Conservation (phyloP, 2,888 invertebrate species). For the Acrobasis suavella region DNA sequence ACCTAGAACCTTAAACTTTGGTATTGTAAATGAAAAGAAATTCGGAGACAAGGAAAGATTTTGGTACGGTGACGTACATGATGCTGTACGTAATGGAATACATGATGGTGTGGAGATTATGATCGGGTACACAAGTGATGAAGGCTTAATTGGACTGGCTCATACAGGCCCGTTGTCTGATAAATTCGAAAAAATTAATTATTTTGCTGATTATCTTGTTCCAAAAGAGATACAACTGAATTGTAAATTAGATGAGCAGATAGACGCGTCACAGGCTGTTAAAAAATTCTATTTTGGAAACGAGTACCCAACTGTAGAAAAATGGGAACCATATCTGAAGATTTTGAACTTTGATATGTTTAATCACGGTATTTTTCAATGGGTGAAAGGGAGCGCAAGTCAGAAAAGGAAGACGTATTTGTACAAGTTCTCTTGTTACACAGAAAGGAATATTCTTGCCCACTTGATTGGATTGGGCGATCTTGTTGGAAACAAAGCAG, state of each 20-base stretch:
- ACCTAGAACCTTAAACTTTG: slow-evolving; percentile 29
- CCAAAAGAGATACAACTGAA: slow-evolving; percentile 45
- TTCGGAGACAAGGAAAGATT: slow-evolving; percentile 41
- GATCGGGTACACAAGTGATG: slow-evolving; percentile 85
- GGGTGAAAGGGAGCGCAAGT: slow-evolving; percentile 42
- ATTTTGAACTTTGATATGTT: slow-evolving; percentile 45
- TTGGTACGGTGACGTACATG: slow-evolving; percentile 41
- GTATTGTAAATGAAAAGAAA: slow-evolving; percentile 40
- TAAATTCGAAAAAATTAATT: slow-evolving; percentile 41
- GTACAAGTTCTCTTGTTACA: slow-evolving; percentile 55
- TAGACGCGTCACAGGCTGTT: slow-evolving; percentile 48
- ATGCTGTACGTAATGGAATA: slow-evolving; percentile 65
- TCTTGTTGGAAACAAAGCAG: slow-evolving; percentile 32
- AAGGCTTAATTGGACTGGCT: slow-evolving; percentile 66
- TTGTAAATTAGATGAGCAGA: slow-evolving; percentile 42
- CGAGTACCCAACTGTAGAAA: slow-evolving; percentile 37
- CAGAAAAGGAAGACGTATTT: slow-evolving; percentile 46
- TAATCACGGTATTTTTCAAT: slow-evolving; percentile 39
- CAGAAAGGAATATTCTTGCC: slow-evolving; percentile 50
- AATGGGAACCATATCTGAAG: slow-evolving; percentile 39
- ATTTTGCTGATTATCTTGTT: slow-evolving; percentile 48
- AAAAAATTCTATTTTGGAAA: slow-evolving; percentile 50
- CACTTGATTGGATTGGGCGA: slow-evolving; percentile 36
- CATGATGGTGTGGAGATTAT: slow-evolving; percentile 82
- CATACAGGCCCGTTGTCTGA: slow-evolving; percentile 13